A percentile compares a stretch with the other conserved stretches of the same genome.
phyloP scores from a whole-genome alignment of 2,888 invertebrate species.

The Magallana nippona region DNA sequence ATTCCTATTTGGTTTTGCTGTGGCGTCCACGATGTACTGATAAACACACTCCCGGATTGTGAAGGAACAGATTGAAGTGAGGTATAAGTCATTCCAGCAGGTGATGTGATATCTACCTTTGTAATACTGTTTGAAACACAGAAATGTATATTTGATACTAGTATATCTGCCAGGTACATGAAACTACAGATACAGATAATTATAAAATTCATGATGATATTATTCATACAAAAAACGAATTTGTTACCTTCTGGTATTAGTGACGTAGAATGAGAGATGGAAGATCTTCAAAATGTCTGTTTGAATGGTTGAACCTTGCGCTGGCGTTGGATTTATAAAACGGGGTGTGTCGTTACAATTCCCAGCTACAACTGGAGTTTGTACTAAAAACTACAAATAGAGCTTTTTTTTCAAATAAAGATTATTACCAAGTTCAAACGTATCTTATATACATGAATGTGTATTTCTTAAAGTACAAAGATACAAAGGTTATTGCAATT shows the following conservation, averaged over 20 bases:
- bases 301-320: conserved; percentile 25
- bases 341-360: conserved; percentile 48
- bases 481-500: too few relatives aligned
- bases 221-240: too few relatives aligned
- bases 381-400: conserved; percentile 44
- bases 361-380: conserved; percentile 25
- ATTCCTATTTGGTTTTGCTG: conserved; percentile 4
- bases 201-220: too few relatives aligned
- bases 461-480: too few relatives aligned
- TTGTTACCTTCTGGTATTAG: background rate
- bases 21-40: background rate
- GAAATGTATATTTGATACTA: too few relatives aligned
- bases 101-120: background rate
- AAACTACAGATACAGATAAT: too few relatives aligned
- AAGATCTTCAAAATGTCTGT: background rate
- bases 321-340: conserved; percentile 47
- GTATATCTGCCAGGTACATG: too few relatives aligned
- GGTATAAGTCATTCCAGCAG: background rate
- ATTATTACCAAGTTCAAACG: too few relatives aligned
- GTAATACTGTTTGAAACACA: background rate
- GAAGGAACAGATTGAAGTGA: background rate
- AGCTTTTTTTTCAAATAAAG: conserved; percentile 44
- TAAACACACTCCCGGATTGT: background rate
- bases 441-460: too few relatives aligned
- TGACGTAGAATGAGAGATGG: background rate